Base-by-base conservation (phyloP, 1,140 invertebrate species). In the Drosophila virilis region DNA sequence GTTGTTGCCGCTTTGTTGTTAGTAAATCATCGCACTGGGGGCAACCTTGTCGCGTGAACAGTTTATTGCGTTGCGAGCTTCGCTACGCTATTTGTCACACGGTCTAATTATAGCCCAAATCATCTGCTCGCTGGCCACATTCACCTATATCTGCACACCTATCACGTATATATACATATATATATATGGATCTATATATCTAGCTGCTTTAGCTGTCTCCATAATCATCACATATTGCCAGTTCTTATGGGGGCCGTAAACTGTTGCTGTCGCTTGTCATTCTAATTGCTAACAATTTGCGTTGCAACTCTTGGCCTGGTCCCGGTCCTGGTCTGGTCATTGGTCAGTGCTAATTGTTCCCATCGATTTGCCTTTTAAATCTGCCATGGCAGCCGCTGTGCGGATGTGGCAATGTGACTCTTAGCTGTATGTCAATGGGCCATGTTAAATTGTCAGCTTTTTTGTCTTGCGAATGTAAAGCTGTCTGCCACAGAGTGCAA, bases 11-110 rank as follows among this genome's bases (percentile, higher is more conserved):
- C 22, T 28, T 61, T 66, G 70, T 58, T 74, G 67, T 74, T 61
- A 79, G 73, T 80, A 88, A 88, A 86, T 88, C 69, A 77, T 28
- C 22, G 22, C 59, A 5, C 12, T 1, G 58, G 55, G 38, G 71
- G 45, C 78, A 81, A 65, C 83, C 76, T 83, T 86, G 76, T 86
- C 83, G 76, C 83, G 78, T 88, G 83, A 74, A 71, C 67, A 62
- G 57, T 66, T 78, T 76, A 75, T 78, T 75, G 72, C 72, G 72
- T 75, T 77, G 73, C 72, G 65, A 74, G 71, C 71, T 70, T 60
- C 51, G 59, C 52, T 22, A 13, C 42, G 9, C 55, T 62, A 75
- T 78, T 70, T 78, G 76, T 78, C 76, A 78, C 67, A 67, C 61
- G 2, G 17, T 15, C 38, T 78, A 78, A 71, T 71, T 78, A 71